phyloP scores from a whole-genome alignment of 1,140 invertebrate species.

The Venustaconcha ellipsiformis region DNA sequence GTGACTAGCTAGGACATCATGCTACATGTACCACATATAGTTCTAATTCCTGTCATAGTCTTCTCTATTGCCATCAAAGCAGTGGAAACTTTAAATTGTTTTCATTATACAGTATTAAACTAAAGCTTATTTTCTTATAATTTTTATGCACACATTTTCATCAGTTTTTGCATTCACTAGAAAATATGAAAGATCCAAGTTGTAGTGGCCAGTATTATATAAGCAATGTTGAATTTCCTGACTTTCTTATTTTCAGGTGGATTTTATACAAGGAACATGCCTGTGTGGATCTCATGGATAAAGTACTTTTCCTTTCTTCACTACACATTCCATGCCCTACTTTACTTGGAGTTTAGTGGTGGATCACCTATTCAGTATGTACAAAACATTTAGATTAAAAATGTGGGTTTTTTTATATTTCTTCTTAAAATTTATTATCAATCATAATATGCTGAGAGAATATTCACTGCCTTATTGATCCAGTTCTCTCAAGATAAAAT shows the following conservation, averaged over 20 bases:
- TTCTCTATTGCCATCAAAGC: neutral
- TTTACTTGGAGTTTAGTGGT: constrained; percentile 84
- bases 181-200: neutral
- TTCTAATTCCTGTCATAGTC: neutral
- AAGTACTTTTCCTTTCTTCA: constrained; percentile 83
- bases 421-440: too few species aligned
- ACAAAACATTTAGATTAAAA: neutral
- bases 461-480: too few species aligned
- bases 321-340: constrained; percentile 89
- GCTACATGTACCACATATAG: neutral
- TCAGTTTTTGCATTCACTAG: neutral
- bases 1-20: too few species aligned
- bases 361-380: constrained; percentile 79
- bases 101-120: neutral
- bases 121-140: neutral
- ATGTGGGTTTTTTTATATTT: too few species aligned
- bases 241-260: constrained; percentile 66
- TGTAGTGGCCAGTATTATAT: neutral
- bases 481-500: too few species aligned
- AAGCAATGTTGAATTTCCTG: neutral
- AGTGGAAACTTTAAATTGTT: neutral
- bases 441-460: too few species aligned
- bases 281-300: constrained; percentile 84
- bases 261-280: constrained; percentile 84
- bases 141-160: neutral